Percentiles rank a stretch among this genome's conserved stretches.
These are phyloP conservation scores for Grammomys surdaster DNA, from an alignment of 2,113 vertebrate genomes.

Conservation along the genomic window DNA sequence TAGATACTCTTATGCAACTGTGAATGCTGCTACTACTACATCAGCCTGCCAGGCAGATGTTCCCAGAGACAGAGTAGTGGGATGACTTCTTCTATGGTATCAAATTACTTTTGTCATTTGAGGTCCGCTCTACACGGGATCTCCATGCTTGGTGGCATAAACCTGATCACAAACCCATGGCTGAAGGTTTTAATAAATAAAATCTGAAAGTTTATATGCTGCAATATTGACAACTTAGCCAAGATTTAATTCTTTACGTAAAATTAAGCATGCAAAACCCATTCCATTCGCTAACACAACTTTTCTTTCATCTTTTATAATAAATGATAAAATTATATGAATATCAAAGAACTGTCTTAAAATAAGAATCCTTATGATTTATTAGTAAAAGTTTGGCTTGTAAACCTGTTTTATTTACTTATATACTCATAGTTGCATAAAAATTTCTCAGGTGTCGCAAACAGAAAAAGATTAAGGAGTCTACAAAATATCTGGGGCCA, in stretches of 20 bases:
- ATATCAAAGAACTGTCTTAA: not conserved
- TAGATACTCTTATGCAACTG: not conserved
- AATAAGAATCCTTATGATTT: not conserved
- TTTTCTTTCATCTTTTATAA: not conserved
- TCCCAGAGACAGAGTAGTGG: not conserved
- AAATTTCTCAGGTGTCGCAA: not conserved
- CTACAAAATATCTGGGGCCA: not conserved
- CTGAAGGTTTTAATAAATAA: not conserved
- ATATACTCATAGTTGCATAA: too few species aligned
- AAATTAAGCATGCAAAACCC: not conserved
- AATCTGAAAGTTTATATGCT: not conserved
- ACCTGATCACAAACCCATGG: not conserved
- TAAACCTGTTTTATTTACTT: not conserved
- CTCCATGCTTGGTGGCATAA: not conserved
- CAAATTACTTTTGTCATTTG: not conserved
- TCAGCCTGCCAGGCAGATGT: not conserved
- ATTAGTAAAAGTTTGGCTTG: not conserved
- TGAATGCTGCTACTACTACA: not conserved
- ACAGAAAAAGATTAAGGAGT: not conserved
- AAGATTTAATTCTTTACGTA: not conserved
- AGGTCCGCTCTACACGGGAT: not conserved
- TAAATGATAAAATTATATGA: not conserved
- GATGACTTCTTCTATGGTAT: too few species aligned
- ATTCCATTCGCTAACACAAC: not conserved
- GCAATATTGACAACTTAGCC: too few species aligned